Conservation (phyloP, 2,113 vertebrate species). For the Fregetta grallaria region DNA sequence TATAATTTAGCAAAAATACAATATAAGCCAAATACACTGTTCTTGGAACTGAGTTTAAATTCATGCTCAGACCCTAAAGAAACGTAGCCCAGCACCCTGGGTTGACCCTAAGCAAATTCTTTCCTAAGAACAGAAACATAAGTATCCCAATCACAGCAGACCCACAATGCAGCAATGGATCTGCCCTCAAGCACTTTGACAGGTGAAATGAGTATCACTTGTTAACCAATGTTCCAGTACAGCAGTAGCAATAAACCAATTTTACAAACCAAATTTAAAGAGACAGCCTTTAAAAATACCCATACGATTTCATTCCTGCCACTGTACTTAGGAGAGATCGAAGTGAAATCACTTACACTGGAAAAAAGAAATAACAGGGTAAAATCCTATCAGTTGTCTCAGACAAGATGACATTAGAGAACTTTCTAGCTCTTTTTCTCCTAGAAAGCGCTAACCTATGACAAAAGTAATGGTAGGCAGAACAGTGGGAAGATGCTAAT, state of each 20-base stretch:
- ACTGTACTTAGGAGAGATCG: not conserved
- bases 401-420: not conserved
- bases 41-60: not conserved
- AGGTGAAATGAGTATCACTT: not conserved
- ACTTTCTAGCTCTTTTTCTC: not conserved
- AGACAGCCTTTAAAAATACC: not conserved
- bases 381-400: not conserved
- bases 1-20: not conserved
- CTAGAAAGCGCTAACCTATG: not conserved
- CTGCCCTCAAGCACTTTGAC: not conserved
- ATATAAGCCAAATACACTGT: not conserved
- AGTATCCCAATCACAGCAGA: not conserved
- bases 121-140: not conserved
- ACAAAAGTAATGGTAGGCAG: not conserved
- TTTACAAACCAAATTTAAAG: not conserved
- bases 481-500: not conserved
- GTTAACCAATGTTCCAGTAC: not conserved
- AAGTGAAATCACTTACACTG: not conserved
- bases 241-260: not conserved
- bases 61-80: not conserved
- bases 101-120: not conserved
- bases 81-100: not conserved
- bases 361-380: not conserved
- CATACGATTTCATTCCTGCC: not conserved
- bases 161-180: fast-evolving